phyloP scores from a whole-genome alignment of 2,113 vertebrate genomes.

The Salvator merianae region DNA sequence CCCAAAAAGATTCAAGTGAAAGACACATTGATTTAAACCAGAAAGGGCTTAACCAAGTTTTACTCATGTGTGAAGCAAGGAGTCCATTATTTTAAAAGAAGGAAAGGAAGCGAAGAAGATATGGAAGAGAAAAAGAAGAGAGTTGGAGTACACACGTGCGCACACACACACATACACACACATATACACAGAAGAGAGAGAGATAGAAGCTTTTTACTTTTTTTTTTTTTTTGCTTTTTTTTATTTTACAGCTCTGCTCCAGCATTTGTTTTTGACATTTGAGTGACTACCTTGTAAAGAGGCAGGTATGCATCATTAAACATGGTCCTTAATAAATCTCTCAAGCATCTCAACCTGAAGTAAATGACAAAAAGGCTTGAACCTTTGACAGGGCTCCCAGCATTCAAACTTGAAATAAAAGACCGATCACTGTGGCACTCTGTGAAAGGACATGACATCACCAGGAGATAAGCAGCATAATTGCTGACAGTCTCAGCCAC shows the following conservation, averaged over 20 bases:
- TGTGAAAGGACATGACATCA: conserved; percentile 13
- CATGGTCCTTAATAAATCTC: conserved; percentile 78
- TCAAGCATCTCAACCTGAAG: conserved; percentile 73
- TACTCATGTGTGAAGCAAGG: conserved; percentile 70
- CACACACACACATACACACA: too few relatives aligned
- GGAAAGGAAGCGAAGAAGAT: neutral
- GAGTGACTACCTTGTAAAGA: conserved; percentile 80
- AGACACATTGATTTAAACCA: conserved; percentile 30
- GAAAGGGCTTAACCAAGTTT: conserved; percentile 63
- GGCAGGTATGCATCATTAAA: conserved; percentile 81
- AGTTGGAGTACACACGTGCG: too few relatives aligned
- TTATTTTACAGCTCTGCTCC: conserved; percentile 77
- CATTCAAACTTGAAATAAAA: conserved; percentile 58
- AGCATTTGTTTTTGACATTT: conserved; percentile 77
- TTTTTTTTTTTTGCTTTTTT: conserved; percentile 77
- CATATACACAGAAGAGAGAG: neutral
- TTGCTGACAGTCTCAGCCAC: conserved; percentile 8
- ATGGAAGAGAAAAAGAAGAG: conserved; percentile 25
- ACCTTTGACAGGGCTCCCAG: conserved; percentile 62
- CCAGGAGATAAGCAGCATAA: conserved; percentile 18
- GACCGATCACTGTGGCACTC: conserved; percentile 28
- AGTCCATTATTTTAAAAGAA: conserved; percentile 75
- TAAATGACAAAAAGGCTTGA: conserved; percentile 71
- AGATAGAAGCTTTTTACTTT: conserved; percentile 77
- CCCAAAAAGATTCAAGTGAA: conserved; percentile 34